Evolutionary conservation across 2,113 vertebrate genomes (phyloP).

Genomic region (Corvus hawaiiensis): DNA sequence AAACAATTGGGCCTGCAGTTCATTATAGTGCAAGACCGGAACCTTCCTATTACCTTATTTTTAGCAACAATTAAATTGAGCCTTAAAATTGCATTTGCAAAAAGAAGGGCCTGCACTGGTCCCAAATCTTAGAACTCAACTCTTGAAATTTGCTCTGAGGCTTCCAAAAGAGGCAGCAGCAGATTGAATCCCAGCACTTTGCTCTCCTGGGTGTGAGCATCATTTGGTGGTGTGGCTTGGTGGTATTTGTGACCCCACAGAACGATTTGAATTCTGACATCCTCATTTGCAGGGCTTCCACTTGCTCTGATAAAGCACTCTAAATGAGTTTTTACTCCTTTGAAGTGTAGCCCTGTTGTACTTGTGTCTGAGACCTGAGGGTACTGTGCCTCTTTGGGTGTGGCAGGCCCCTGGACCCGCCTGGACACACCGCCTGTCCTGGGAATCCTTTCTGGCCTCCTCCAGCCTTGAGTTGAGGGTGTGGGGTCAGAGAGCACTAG

Average conservation of each 20-base stretch:
- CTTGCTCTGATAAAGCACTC: neutral
- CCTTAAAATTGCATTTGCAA: neutral
- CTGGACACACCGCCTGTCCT: neutral
- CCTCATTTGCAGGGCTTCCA: neutral
- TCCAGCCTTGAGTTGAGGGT: accelerated
- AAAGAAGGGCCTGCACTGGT: neutral
- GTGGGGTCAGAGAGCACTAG: accelerated
- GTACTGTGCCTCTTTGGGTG: neutral
- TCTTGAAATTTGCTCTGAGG: neutral
- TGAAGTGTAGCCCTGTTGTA: neutral
- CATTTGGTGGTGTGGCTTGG: neutral
- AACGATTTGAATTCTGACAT: neutral
- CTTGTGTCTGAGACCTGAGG: accelerated
- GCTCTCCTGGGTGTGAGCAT: neutral
- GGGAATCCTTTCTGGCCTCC: neutral
- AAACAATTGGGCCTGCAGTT: conserved; percentile 37
- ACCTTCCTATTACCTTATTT: conserved; percentile 2
- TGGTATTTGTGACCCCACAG: accelerated
- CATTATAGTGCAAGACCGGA: conserved; percentile 4
- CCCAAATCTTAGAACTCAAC: neutral
- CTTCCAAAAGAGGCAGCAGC: neutral
- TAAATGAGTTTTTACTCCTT: neutral
- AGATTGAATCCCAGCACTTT: neutral
- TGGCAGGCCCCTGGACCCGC: accelerated
- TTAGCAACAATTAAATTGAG: neutral